phyloP scores from a whole-genome alignment of 2,113 vertebrate genomes.

The Callopanchax toddi region DNA sequence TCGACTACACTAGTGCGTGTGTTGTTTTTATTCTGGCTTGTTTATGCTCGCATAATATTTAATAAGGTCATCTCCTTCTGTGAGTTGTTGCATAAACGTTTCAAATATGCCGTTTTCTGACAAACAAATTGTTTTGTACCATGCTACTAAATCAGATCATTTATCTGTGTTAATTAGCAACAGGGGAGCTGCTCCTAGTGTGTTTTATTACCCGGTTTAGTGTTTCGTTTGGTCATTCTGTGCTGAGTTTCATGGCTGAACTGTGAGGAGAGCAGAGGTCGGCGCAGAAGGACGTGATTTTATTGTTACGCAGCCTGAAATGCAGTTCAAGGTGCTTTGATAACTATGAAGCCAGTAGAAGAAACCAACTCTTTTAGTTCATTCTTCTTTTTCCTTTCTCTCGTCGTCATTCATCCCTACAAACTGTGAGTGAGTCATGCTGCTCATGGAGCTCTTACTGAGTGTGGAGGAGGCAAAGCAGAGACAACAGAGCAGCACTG shows the following conservation, averaged over 20 bases:
- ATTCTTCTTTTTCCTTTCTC: constrained; percentile 10
- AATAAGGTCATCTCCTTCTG: not conserved
- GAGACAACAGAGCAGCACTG: constrained; percentile 55
- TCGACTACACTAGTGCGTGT: no score
- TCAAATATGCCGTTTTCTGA: constrained; percentile 18
- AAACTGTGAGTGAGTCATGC: constrained; percentile 48
- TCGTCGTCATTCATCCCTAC: constrained; percentile 42
- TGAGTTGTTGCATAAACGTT: constrained; percentile 17
- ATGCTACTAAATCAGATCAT: constrained; percentile 43
- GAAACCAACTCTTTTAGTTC: constrained; percentile 8
- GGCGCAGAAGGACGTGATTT: no score
- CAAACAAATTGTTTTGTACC: constrained; percentile 24
- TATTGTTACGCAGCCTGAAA: constrained; percentile 46
- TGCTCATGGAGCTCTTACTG: constrained; percentile 27
- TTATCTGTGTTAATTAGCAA: constrained; percentile 52
- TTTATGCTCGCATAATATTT: no score
- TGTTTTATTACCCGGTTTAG: no score
- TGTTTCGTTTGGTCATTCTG: constrained; percentile 2
- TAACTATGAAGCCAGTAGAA: not conserved
- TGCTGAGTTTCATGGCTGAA: constrained; percentile 36
- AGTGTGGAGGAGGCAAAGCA: constrained; percentile 51
- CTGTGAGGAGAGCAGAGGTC: constrained; percentile 38
- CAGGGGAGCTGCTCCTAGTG: constrained; percentile 26
- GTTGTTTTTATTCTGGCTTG: no score
- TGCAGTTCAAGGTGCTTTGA: constrained; percentile 8